These are phyloP conservation scores for Onchidella celtica DNA, from an alignment of 2,888 invertebrate genomes.

Conservation along the genomic window DNA sequence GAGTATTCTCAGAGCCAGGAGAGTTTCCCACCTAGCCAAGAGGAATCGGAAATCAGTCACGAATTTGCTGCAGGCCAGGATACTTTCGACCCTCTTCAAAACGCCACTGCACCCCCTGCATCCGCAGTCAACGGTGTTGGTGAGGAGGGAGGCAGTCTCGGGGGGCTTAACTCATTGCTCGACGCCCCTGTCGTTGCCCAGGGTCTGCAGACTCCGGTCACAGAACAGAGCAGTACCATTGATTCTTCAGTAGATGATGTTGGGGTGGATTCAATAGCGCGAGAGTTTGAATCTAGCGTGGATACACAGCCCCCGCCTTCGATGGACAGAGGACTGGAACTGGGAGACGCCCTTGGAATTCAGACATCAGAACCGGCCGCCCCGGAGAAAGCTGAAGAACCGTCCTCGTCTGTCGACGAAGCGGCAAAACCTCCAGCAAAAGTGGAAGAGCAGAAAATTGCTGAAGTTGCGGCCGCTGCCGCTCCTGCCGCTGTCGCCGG, in stretches of 20 bases:
- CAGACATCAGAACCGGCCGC: not conserved
- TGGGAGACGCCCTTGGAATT: not conserved
- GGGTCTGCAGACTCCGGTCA: not conserved
- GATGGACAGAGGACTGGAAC: not conserved
- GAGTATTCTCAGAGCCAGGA: not conserved
- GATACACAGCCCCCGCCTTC: not conserved
- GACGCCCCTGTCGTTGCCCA: not conserved
- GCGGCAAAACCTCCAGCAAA: not conserved
- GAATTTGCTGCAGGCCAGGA: slow-evolving; percentile 4
- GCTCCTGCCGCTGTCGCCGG: slow-evolving; percentile 15
- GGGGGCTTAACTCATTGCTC: not conserved
- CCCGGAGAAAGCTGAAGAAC: slow-evolving; percentile 1
- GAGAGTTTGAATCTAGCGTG: slow-evolving; percentile 23
- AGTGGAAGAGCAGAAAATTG: not conserved
- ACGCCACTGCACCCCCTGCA: not conserved
- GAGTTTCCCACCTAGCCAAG: not conserved
- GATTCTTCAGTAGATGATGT: slow-evolving; percentile 22
- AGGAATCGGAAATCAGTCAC: not conserved
- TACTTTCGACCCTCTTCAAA: not conserved
- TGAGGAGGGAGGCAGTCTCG: not conserved
- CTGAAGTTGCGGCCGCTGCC: slow-evolving; percentile 19
- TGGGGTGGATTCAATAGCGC: not conserved
- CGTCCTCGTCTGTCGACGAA: slow-evolving; percentile 4
- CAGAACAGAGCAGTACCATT: not conserved
- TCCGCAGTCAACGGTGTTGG: not conserved